Conservation (phyloP, 2,888 invertebrate genomes). For the Ametastegia equiseti region DNA sequence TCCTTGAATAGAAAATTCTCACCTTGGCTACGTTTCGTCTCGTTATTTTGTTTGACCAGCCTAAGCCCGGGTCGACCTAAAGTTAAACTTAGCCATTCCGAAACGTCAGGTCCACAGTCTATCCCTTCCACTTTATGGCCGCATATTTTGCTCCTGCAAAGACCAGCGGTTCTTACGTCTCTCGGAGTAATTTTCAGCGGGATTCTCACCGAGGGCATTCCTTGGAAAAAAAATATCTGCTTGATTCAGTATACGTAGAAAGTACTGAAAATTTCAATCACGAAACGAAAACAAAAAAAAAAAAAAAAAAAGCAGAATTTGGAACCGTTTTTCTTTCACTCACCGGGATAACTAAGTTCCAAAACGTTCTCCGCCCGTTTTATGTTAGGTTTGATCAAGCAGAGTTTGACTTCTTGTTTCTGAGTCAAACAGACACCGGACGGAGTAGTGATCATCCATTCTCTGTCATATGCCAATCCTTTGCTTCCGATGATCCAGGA, state of each 20-base stretch:
- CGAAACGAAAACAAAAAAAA: too few relatives aligned
- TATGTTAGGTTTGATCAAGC: slow-evolving; percentile 86
- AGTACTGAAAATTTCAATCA: too few relatives aligned
- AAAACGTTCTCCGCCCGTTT: slow-evolving; percentile 79
- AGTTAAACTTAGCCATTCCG: slow-evolving; percentile 88
- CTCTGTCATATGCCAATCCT: slow-evolving; percentile 92
- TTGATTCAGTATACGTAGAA: too few relatives aligned
- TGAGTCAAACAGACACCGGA: slow-evolving; percentile 92
- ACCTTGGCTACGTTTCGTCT: slow-evolving; percentile 10
- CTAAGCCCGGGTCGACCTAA: slow-evolving; percentile 84
- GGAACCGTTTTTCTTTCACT: neutral
- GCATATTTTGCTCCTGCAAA: slow-evolving; percentile 91
- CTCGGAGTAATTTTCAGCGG: slow-evolving; percentile 75
- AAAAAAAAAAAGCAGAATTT: neutral
- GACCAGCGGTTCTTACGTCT: slow-evolving; percentile 68
- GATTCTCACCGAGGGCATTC: slow-evolving; percentile 77
- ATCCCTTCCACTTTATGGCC: slow-evolving; percentile 87
- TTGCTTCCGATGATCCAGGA: slow-evolving; percentile 86
- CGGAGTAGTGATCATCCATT: slow-evolving; percentile 94
- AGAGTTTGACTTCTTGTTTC: slow-evolving; percentile 89
- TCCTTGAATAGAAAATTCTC: too few relatives aligned
- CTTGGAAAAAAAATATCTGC: slow-evolving; percentile 75
- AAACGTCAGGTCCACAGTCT: slow-evolving; percentile 91
- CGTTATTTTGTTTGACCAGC: slow-evolving; percentile 80
- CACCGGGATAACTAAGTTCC: slow-evolving; percentile 81